phyloP scores from a whole-genome alignment of 2,113 vertebrate species.

The Gymnarchus niloticus region DNA sequence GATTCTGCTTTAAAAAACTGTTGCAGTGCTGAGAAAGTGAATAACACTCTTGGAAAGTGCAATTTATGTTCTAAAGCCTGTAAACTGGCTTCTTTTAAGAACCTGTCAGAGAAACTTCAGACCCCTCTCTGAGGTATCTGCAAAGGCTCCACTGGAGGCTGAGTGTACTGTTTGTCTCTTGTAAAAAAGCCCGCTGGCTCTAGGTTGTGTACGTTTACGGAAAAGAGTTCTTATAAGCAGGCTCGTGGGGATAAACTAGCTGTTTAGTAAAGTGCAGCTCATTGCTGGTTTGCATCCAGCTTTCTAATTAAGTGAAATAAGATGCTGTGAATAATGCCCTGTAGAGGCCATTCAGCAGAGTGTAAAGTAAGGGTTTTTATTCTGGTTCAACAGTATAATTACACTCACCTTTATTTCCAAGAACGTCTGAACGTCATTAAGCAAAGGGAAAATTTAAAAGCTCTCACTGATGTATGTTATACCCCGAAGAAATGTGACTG shows the following conservation, averaged over 20 bases:
- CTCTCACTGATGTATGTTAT: background rate
- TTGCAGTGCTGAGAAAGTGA: background rate
- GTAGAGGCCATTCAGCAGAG: constrained; percentile 44
- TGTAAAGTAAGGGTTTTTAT: constrained; percentile 48
- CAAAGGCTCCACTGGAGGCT: constrained; percentile 51
- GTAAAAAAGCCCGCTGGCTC: no score
- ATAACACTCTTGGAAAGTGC: no score
- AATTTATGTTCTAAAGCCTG: no score
- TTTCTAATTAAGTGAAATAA: constrained; percentile 62
- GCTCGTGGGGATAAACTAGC: constrained; percentile 42
- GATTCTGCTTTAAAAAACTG: background rate
- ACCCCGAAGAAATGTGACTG: background rate
- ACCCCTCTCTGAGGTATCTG: background rate
- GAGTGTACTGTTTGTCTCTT: constrained; percentile 43
- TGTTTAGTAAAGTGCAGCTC: constrained; percentile 57
- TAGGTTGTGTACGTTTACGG: constrained; percentile 52
- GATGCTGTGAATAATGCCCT: constrained; percentile 47
- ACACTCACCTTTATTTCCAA: constrained; percentile 38
- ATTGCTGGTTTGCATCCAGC: constrained; percentile 42
- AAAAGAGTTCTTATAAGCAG: constrained; percentile 54
- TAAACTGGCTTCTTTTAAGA: no score
- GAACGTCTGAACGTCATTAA: constrained; percentile 28
- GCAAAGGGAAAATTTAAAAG: background rate
- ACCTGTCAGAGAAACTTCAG: background rate
- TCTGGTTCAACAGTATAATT: constrained; percentile 48